Evolutionary conservation across 1,140 invertebrate species (phyloP), one percentile per base, ranked within the genome.

Genomic region (Chymomyza costata): DNA sequence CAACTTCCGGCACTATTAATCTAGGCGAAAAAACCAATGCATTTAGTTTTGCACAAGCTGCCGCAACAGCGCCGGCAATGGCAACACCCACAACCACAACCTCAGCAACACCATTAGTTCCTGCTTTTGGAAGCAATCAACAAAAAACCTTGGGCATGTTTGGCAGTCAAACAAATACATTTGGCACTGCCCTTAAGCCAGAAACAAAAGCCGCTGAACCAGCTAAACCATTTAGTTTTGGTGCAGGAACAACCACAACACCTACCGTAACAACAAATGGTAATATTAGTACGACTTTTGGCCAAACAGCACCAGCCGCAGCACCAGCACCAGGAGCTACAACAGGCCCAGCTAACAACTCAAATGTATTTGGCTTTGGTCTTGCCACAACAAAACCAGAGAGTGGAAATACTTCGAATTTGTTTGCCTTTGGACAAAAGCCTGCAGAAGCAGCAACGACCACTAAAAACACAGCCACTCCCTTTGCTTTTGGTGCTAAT

Each of bases 101-200:
- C n/a, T n/a, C n/a, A n/a, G n/a, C n/a, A n/a, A n/a, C n/a, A n/a
- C n/a, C n/a, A n/a, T n/a, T n/a, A n/a, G n/a, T n/a, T n/a, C n/a
- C n/a, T n/a, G n/a, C n/a, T n/a, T n/a, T n/a, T n/a, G n/a, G n/a
- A n/a, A n/a, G n/a, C n/a, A n/a, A n/a, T n/a, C n/a, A n/a, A n/a
- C n/a, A n/a, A n/a, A n/a, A n/a, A n/a, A n/a, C n/a, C n/a, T n/a
- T n/a, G n/a, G n/a, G n/a, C n/a, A n/a, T n/a, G n/a, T n/a, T n/a
- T n/a, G n/a, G n/a, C n/a, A n/a, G n/a, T n/a, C n/a, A n/a, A 1
- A 25, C n/a, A 0, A 40, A 25, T 11, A 1, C 18, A 0, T 63
- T 63, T 44, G 60, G 58, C 1, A 49, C 53, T n/a, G 58, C 3
- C 35, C n/a, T n/a, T n/a, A n/a, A n/a, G n/a, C n/a, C n/a, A n/a